Evolutionary conservation across 2,113 vertebrate species (phyloP).

Genomic region (Motacilla alba): DNA sequence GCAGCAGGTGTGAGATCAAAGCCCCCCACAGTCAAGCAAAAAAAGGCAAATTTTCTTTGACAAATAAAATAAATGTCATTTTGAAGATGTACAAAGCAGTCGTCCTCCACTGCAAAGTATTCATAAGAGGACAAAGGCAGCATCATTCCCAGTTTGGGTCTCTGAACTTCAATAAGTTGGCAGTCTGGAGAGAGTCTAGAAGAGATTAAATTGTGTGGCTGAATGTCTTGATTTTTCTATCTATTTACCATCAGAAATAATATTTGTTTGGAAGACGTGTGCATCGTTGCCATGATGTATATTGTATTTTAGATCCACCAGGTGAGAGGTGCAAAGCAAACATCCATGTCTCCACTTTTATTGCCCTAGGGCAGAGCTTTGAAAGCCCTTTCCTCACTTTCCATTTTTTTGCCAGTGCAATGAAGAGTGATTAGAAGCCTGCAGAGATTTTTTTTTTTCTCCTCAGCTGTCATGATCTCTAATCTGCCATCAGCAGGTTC

Average conservation of each 20-base stretch:
- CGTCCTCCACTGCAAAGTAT: neutral
- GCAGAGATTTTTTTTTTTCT: neutral
- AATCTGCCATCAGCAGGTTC: neutral
- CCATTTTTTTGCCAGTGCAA: neutral
- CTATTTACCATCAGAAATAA: neutral
- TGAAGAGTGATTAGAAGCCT: neutral
- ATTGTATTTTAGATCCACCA: neutral
- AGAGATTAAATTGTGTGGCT: neutral
- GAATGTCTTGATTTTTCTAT: neutral
- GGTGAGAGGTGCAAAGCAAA: neutral
- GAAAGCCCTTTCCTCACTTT: neutral
- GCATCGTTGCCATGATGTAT: neutral
- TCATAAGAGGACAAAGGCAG: neutral
- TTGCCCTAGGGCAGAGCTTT: neutral
- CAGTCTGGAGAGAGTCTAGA: neutral
- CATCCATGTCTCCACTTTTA: neutral
- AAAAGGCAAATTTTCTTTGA: neutral
- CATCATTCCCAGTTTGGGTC: neutral
- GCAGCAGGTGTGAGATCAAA: neutral
- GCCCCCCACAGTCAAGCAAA: fast-evolving
- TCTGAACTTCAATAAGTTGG: neutral
- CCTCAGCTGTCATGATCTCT: neutral
- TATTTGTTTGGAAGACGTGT: neutral
- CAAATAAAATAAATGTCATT: neutral
- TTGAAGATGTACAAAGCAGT: neutral